A percentile compares a stretch with the other conserved stretches of the same genome.
phyloP scores from a whole-genome alignment of 2,888 invertebrate genomes.

The Yponomeuta evonymella region DNA sequence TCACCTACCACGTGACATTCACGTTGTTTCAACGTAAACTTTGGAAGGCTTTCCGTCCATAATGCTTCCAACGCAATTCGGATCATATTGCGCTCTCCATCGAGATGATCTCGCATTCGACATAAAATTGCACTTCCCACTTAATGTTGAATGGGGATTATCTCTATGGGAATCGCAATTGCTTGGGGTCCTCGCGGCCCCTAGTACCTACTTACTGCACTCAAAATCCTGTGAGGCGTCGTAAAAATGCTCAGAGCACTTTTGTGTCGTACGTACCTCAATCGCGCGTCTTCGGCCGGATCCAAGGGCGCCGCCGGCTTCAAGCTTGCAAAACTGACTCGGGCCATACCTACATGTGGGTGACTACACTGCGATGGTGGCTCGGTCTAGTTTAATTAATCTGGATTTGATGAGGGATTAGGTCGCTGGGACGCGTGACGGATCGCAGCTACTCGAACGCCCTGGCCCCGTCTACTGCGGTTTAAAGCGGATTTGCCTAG shows the following conservation, averaged over 20 bases:
- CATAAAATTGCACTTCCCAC: slow-evolving; percentile 3
- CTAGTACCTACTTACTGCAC: neutral
- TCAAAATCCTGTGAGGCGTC: neutral
- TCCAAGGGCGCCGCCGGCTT: neutral
- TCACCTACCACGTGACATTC: neutral
- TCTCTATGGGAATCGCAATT: neutral
- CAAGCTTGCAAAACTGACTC: neutral
- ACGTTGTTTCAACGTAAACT: neutral
- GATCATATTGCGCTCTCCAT: neutral
- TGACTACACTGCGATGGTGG: slow-evolving; percentile 52
- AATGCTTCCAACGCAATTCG: neutral
- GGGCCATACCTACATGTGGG: slow-evolving; percentile 37
- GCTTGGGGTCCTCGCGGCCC: neutral
- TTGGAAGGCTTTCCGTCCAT: too few species aligned
- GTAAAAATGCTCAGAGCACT: neutral
- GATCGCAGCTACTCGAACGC: slow-evolving; percentile 37
- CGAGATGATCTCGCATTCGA: neutral
- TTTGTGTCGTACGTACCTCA: neutral
- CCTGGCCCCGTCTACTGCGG: slow-evolving; percentile 49
- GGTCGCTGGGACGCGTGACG: slow-evolving; percentile 67
- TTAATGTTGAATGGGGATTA: slow-evolving; percentile 1
- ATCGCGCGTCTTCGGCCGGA: neutral
- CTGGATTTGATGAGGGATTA: slow-evolving; percentile 74
- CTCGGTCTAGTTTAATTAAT: slow-evolving; percentile 65
- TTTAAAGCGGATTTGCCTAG: slow-evolving; percentile 55